A percentile compares a stretch with the other conserved stretches of the same genome.
These are phyloP conservation scores for Dasyurus viverrinus DNA, from an alignment of 2,113 vertebrate genomes.

Conservation along the genomic window DNA sequence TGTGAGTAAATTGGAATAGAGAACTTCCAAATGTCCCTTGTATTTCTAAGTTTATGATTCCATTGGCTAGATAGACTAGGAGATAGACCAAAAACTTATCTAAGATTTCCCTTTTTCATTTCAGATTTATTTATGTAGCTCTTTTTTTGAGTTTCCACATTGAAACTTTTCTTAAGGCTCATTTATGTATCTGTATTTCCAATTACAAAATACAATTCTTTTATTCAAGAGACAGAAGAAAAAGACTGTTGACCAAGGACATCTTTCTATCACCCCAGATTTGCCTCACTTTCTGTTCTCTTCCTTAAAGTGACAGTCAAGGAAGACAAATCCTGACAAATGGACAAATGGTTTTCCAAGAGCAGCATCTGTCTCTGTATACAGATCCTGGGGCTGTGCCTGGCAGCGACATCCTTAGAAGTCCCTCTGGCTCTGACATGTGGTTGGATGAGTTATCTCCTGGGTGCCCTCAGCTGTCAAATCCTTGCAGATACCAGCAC, in stretches of 20 bases:
- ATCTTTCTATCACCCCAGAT: slow-evolving; percentile 64
- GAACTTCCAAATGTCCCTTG: neutral
- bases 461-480: slow-evolving; percentile 46
- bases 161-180: neutral
- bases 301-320: slow-evolving; percentile 70
- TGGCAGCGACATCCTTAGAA: slow-evolving; percentile 57
- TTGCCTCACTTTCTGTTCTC: slow-evolving; percentile 45
- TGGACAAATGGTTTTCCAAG: slow-evolving; percentile 75
- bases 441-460: slow-evolving; percentile 60
- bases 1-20: neutral
- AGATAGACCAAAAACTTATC: neutral
- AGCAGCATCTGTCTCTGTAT: slow-evolving; percentile 78
- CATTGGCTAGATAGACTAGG: neutral
- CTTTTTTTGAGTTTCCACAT: neutral
- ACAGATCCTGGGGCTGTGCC: slow-evolving; percentile 69
- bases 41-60: neutral
- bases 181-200: neutral
- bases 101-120: neutral
- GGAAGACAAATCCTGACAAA: slow-evolving; percentile 70
- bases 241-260: slow-evolving; percentile 33
- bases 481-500: slow-evolving; percentile 58
- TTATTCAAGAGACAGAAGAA: slow-evolving; percentile 60
- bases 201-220: slow-evolving; percentile 53
- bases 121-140: neutral
- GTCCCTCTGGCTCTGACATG: slow-evolving; percentile 71